Evolutionary conservation across 1,140 invertebrate species (phyloP).

Genomic region (Callitettix versicolor): DNA sequence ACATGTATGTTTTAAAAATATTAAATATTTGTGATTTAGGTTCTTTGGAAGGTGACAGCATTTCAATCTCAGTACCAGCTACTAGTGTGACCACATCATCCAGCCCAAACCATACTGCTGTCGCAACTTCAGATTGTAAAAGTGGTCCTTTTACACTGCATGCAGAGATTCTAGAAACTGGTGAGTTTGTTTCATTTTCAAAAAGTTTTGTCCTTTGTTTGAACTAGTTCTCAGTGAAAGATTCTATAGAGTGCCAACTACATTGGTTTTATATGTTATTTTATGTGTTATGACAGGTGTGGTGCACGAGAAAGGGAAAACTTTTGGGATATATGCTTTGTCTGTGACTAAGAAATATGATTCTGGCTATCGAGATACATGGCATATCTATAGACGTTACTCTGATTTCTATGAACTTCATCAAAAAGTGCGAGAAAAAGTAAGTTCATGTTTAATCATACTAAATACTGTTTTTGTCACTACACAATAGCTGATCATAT

Average conservation of each 20-base stretch:
- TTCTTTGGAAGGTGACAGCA: neutral
- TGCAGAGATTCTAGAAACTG: slow-evolving; percentile 61
- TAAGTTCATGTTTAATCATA: no score
- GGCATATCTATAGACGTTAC: slow-evolving; percentile 75
- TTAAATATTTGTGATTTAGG: no score
- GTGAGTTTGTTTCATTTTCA: slow-evolving; percentile 27
- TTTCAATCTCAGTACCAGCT: neutral
- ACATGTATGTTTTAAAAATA: no score
- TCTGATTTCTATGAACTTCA: slow-evolving; percentile 87
- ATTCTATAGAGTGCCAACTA: no score
- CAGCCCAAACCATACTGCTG: neutral
- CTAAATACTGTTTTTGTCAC: no score
- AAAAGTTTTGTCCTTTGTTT: no score
- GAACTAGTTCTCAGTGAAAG: no score
- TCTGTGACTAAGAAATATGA: slow-evolving; percentile 57
- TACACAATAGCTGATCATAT: no score
- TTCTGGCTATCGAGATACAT: slow-evolving; percentile 55
- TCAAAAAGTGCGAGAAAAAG: slow-evolving; percentile 61
- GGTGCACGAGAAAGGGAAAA: slow-evolving; percentile 64
- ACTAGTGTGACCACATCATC: neutral
- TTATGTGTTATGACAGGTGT: no score
- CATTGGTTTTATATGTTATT: no score
- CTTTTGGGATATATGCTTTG: slow-evolving; percentile 84
- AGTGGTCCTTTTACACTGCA: slow-evolving; percentile 37
- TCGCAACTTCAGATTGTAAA: neutral